Percentiles rank a stretch among this genome's conserved stretches.
phyloP scores from a whole-genome alignment of 2,797 vertebrate species.

The Peromyscus aztecus region DNA sequence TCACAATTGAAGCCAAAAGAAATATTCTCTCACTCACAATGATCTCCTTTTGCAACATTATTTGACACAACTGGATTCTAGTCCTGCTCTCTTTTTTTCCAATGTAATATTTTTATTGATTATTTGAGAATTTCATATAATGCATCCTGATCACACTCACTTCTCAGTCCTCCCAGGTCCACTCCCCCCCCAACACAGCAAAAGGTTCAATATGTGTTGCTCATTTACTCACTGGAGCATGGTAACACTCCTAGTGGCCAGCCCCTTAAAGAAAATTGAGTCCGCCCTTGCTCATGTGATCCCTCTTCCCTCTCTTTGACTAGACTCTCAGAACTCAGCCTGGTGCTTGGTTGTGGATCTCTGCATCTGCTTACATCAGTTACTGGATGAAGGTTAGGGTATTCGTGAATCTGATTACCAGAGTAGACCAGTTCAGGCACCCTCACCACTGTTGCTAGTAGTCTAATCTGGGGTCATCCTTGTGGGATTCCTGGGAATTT shows the following conservation, averaged over 20 bases:
- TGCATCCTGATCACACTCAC: not conserved
- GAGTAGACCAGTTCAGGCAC: no score
- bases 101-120: not conserved
- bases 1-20: not conserved
- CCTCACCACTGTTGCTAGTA: no score
- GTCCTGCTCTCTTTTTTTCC: not conserved
- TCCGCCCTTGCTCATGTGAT: no score
- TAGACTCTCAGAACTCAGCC: no score
- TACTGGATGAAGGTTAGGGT: no score
- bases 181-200: no score
- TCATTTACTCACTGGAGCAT: not conserved
- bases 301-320: no score
- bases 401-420: no score
- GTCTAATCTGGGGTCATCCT: no score
- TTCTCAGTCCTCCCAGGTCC: not conserved
- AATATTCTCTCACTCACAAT: constrained; percentile 38
- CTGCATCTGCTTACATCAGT: no score
- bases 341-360: no score
- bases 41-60: not conserved
- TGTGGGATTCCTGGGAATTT: no score
- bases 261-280: not conserved
- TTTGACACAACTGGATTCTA: not conserved
- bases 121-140: not conserved
- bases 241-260: not conserved
- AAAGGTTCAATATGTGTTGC: not conserved